These are phyloP conservation scores for Cyanistes caeruleus DNA, from an alignment of 2,113 vertebrate species.

Conservation along the genomic window DNA sequence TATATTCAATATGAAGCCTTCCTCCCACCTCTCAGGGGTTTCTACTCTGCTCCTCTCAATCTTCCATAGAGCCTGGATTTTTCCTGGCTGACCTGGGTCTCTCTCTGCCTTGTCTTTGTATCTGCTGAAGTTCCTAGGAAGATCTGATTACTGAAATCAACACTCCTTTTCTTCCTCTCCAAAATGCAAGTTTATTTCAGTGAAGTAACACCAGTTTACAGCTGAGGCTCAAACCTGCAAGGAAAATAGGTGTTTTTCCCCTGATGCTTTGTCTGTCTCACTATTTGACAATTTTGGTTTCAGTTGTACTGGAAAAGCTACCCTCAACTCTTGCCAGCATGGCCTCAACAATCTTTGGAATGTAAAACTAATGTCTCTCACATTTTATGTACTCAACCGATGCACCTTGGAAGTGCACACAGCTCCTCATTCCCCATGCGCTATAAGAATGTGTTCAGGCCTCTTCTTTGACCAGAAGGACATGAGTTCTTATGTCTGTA, in stretches of 20 bases:
- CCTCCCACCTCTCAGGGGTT: not conserved
- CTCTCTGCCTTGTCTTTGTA: not conserved
- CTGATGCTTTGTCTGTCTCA: not conserved
- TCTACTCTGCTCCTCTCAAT: not conserved
- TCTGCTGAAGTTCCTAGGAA: not conserved
- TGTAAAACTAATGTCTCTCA: not conserved
- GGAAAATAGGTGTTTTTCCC: not conserved
- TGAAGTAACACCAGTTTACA: not conserved
- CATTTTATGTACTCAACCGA: fast-evolving
- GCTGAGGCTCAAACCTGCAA: not conserved
- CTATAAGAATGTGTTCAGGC: not conserved
- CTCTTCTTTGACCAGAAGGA: not conserved
- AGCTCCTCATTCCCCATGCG: not conserved
- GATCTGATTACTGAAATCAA: not conserved
- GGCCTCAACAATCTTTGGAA: not conserved
- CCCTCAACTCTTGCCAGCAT: not conserved
- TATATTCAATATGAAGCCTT: fast-evolving
- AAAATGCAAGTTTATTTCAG: not conserved
- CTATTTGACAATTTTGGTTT: not conserved
- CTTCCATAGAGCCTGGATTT: not conserved
- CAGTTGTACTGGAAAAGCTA: not conserved
- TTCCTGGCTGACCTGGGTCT: not conserved
- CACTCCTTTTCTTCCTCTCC: not conserved
- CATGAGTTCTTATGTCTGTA: not conserved
- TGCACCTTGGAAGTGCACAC: not conserved